Percentiles rank a stretch among this genome's conserved stretches.
These are phyloP conservation scores for Pelobates fuscus DNA, from an alignment of 2,113 vertebrate genomes.

Conservation along the genomic window DNA sequence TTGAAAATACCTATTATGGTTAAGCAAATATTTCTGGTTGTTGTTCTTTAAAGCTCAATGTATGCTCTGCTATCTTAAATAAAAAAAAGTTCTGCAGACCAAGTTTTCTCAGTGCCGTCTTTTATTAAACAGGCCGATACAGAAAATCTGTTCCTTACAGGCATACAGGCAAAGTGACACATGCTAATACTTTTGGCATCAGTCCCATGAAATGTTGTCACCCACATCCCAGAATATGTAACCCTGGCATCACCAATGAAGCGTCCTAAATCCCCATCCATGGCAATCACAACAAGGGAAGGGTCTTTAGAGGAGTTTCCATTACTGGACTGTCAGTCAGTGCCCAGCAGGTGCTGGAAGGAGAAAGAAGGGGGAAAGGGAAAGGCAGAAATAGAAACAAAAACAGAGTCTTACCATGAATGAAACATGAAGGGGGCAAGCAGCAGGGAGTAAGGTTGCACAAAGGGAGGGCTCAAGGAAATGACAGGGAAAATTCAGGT, in stretches of 20 bases:
- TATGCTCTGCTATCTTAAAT: too few species aligned
- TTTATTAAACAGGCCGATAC: too few species aligned
- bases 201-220: not conserved
- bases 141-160: too few species aligned
- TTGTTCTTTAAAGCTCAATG: too few species aligned
- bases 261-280: slow-evolving; percentile 31
- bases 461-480: not conserved
- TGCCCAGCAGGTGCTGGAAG: slow-evolving; percentile 32
- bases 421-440: slow-evolving; percentile 1
- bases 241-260: slow-evolving; percentile 26
- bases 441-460: slow-evolving; percentile 20
- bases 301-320: slow-evolving; percentile 8
- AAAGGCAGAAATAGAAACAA: slow-evolving; percentile 23
- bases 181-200: slow-evolving; percentile 21
- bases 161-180: not conserved
- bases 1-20: too few species aligned
- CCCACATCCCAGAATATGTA: not conserved
- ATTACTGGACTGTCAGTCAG: slow-evolving; percentile 41
- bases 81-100: too few species aligned
- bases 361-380: slow-evolving; percentile 4
- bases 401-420: slow-evolving; percentile 30
- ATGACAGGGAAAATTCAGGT: not conserved
- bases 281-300: slow-evolving; percentile 9
- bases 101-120: too few species aligned
- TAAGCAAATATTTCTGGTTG: too few species aligned